Conservation (phyloP, 2,113 vertebrate species). For the Scalopus aquaticus region DNA sequence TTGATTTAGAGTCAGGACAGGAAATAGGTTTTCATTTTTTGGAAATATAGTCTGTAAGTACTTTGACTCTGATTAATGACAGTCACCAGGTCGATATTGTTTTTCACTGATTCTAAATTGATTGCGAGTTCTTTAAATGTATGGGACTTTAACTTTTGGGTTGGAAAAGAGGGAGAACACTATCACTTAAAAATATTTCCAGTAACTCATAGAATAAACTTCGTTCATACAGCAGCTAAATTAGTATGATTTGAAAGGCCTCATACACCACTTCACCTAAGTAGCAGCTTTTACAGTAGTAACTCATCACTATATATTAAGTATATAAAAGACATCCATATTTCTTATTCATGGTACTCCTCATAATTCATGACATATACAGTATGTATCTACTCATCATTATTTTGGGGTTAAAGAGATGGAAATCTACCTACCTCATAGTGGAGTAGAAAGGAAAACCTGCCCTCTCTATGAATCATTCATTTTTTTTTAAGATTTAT, state of each 20-base stretch:
- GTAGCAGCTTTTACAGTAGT: background rate
- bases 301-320: background rate
- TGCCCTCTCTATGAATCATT: background rate
- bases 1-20: background rate
- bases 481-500: too few relatives aligned
- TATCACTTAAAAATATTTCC: background rate
- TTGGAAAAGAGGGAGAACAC: background rate
- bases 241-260: background rate
- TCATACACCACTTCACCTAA: background rate
- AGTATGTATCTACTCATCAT: background rate
- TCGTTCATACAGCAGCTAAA: background rate
- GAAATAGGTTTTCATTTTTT: background rate
- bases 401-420: background rate
- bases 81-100: background rate
- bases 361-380: background rate
- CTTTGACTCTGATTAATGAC: background rate
- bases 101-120: background rate
- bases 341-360: background rate
- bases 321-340: background rate
- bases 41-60: background rate
- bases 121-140: background rate
- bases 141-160: background rate
- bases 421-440: background rate
- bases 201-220: background rate
- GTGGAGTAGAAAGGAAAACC: background rate